Base-by-base conservation (phyloP, 1,140 invertebrate species). In the Ephestia elutella region DNA sequence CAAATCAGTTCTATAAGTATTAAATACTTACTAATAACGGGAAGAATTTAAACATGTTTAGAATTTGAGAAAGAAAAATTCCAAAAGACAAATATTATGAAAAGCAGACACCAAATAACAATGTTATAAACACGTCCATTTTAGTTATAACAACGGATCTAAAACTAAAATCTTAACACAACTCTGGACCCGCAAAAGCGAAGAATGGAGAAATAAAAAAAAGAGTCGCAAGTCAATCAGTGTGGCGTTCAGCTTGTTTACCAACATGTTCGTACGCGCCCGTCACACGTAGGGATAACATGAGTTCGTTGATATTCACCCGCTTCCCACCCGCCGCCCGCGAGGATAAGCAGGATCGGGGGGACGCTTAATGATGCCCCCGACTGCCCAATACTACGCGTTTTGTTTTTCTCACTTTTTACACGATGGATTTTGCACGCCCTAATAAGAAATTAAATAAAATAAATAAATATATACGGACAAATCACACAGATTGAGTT, bases 271-370 rank as follows among this genome's bases (percentile, higher is more conserved):
- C 73, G 75, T 70, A 64, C 66, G 66, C 38, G 15, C 61, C 70
- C 78, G 71, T 75, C 77, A 72, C 68, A 70, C 75, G 73, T 72
- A 78, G 78, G n/a, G 21, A 25, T 25, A 25, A 74, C 73, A 79
- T 77, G 82, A 81, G 82, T 81, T 81, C 79, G 80, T 87, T 83
- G 75, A 84, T 83, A 82, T 80, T 68, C 69, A 56, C 68, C 69
- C 74, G 25, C 20, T 49, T 32, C 53, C 60, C 66, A 5, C 25
- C 58, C 60, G 54, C 56, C 65, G 51, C 61, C 73, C 78, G 35
- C 63, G 73, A 78, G 77, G 77, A 56, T 35, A 21, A 15, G 54
- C 59, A 54, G 66, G 62, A 70, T 70, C 69, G 68, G 74, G 63
- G 70, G 57, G 67, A 65, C 68, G 77, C 75, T 81, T 85, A 85